Evolutionary conservation across 2,113 vertebrate species (phyloP).

Genomic region (Semicossyphus pulcher): DNA sequence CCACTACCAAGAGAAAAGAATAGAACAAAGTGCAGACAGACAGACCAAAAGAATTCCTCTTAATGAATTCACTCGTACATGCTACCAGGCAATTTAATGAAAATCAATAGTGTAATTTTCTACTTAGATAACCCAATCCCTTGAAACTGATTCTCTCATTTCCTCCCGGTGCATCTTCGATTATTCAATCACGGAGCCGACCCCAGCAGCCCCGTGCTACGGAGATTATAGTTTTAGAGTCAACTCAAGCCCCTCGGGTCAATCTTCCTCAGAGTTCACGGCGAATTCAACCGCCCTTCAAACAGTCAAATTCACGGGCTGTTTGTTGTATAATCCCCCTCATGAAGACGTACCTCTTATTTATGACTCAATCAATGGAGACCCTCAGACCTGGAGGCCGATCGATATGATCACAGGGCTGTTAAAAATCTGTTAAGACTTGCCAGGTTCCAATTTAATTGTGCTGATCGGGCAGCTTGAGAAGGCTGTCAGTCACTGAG

Average conservation of each 20-base stretch:
- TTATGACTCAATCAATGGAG: slow-evolving; percentile 69
- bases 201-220: slow-evolving; percentile 23
- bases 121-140: slow-evolving; percentile 80
- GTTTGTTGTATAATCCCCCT: slow-evolving; percentile 39
- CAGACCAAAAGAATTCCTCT: slow-evolving; percentile 57
- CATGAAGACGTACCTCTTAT: slow-evolving; percentile 47
- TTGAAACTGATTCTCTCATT: slow-evolving; percentile 80
- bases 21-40: slow-evolving; percentile 31
- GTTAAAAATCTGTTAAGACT: slow-evolving; percentile 60
- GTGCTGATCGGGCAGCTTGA: slow-evolving; percentile 59
- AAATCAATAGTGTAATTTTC: slow-evolving; percentile 87
- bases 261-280: slow-evolving; percentile 46
- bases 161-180: slow-evolving; percentile 79
- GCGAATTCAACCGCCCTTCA: slow-evolving; percentile 16
- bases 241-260: slow-evolving; percentile 45
- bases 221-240: slow-evolving; percentile 71
- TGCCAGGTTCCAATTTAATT: slow-evolving; percentile 40
- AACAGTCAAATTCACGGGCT: slow-evolving; percentile 31
- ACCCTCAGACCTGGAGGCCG: slow-evolving; percentile 33
- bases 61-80: slow-evolving; percentile 70
- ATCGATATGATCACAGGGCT: slow-evolving; percentile 65
- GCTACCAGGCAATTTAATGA: slow-evolving; percentile 63
- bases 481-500: slow-evolving; percentile 43
- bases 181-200: slow-evolving; percentile 75
- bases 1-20: neutral